These are phyloP conservation scores for Dromiciops gliroides DNA, from an alignment of 2,113 vertebrate genomes.

Conservation along the genomic window DNA sequence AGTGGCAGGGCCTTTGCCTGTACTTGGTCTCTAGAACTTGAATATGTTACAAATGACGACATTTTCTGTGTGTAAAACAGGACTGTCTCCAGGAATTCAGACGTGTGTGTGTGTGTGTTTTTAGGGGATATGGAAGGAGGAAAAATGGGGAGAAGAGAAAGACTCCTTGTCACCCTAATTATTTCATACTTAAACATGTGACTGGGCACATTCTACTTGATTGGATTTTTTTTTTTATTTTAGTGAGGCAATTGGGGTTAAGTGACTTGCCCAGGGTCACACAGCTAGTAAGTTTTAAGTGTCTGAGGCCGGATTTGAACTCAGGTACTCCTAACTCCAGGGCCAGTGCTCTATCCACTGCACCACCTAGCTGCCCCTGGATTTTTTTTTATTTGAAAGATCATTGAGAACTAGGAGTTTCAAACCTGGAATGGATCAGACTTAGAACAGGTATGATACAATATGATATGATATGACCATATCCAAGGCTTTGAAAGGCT, in stretches of 20 bases:
- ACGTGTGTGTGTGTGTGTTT: neutral
- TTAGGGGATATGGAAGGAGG: neutral
- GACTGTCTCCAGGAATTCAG: conserved; percentile 57
- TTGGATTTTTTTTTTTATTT: neutral
- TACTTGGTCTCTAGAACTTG: conserved; percentile 46
- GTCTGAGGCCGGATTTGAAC: too few species aligned
- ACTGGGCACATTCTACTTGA: neutral
- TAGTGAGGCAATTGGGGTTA: too few species aligned
- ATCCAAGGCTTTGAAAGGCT: neutral
- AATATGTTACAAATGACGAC: conserved; percentile 40
- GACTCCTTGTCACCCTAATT: conserved; percentile 15
- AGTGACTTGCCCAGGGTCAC: too few species aligned
- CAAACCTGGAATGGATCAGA: neutral
- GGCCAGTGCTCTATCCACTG: too few species aligned
- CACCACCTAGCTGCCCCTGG: too few species aligned
- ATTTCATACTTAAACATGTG: neutral
- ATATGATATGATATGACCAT: neutral
- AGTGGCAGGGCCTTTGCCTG: conserved; percentile 64
- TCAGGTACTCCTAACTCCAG: too few species aligned
- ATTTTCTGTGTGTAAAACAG: conserved; percentile 3
- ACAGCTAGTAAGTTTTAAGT: too few species aligned
- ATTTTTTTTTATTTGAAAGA: neutral
- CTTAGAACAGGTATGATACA: neutral
- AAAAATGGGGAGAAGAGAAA: neutral
- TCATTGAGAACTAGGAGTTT: neutral